Base-by-base conservation (phyloP, 2,113 vertebrate species). In the Galbula dea region DNA sequence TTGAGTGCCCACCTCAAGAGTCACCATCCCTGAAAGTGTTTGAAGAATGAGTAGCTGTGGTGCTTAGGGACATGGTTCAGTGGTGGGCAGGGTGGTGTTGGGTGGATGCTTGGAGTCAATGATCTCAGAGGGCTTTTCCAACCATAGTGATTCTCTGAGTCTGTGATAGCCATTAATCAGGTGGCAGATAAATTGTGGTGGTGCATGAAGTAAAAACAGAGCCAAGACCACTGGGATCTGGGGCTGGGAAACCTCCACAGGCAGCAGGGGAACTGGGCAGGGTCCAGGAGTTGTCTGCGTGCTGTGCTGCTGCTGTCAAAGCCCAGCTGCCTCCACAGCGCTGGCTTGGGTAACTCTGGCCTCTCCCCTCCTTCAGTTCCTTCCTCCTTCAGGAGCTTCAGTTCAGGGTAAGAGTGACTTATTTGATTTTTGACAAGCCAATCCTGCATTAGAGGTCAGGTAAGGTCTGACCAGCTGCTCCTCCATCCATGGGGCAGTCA, bases 251-350 rank as follows among this genome's bases (percentile, higher is more conserved):
- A 52, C 10, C 21, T 75, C 43, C 8, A 5, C 21, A 22, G 0
- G 0, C 1, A 4, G 27, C 49, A 66, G 20, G 0, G 0, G 32
- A 23, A 41, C 62, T 1, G 2, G 51, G 55, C 20, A 46, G 49
- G 7, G 17, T 29, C 72, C 27, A 29, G 15, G 76, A 83, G 51
- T 63, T 73, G 8, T 15, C 45, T 46, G 12, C 0, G 0, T 6
- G 3, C 17, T 76, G 23, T 0, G 0, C 29, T 83, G 54, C 71
- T 85, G 49, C 75, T 17, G 2, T 12, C 54, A 57, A 61, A 83
- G 71, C 54, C 4, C 3, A 68, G 32, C 30, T 51, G 18, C 11
- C 7, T 58, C 27, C 0, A 1, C 29, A 45, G 34, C 48, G 15
- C 51, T 52, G 68, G 15, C 29, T 74, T 3, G 1, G 32, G 19